Evolutionary conservation across 2,113 vertebrate species (phyloP).

Genomic region (Pelvicachromis taeniatus): DNA sequence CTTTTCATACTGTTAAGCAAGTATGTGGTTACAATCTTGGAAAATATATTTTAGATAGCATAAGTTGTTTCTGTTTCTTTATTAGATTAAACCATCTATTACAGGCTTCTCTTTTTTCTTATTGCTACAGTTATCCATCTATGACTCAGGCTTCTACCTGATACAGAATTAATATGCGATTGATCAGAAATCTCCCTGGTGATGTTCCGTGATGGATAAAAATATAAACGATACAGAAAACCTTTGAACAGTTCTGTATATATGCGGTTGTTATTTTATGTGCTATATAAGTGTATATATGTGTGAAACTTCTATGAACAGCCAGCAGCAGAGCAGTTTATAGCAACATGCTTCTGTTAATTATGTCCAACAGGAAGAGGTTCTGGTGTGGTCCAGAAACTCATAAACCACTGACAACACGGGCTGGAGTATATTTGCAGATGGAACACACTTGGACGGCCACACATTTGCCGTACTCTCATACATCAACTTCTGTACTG

Average conservation of each 20-base stretch:
- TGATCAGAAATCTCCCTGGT: neutral
- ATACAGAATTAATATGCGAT: neutral
- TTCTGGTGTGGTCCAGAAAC: neutral
- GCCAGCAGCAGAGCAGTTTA: neutral
- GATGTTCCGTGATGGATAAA: neutral
- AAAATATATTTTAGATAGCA: neutral
- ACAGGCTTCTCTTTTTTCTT: neutral
- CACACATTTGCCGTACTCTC: no score
- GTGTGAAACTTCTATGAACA: neutral
- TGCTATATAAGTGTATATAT: neutral
- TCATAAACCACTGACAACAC: neutral
- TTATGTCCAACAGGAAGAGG: neutral
- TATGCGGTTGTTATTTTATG: neutral
- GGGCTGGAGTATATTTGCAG: no score
- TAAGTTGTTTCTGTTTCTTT: neutral
- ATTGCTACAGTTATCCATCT: neutral
- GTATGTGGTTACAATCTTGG: neutral
- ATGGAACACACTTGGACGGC: no score
- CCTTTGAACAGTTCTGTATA: neutral
- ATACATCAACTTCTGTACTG: no score
- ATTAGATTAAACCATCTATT: neutral
- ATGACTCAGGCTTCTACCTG: neutral
- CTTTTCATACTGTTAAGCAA: neutral
- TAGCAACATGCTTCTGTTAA: neutral
- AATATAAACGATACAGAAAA: no score